Evolutionary conservation across 2,888 invertebrate genomes (phyloP).

Genomic region (Coleophora flavipennella): DNA sequence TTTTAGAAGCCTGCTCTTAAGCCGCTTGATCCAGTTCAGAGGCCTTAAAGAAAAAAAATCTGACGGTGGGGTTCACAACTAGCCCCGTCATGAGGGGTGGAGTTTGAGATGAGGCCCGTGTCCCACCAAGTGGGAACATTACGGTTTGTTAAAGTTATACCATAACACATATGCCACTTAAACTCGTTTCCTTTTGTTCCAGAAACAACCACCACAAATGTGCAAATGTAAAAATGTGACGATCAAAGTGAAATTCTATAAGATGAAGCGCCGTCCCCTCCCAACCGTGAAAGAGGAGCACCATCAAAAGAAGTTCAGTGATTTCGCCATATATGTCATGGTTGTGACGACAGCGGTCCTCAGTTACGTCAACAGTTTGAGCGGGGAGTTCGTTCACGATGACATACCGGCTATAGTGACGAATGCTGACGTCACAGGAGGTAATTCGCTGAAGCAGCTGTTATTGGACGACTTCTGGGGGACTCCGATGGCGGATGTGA

Average conservation of each 20-base stretch:
- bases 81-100: no score
- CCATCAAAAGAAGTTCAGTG: constrained; percentile 36
- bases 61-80: no score
- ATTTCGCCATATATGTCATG: constrained; percentile 74
- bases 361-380: constrained; percentile 82
- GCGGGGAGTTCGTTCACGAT: constrained; percentile 90
- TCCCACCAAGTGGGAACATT: no score
- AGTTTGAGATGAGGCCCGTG: no score
- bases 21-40: no score
- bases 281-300: constrained; percentile 54
- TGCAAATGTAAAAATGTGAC: constrained; percentile 62
- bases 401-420: constrained; percentile 88
- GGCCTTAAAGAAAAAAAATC: no score
- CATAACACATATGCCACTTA: neutral
- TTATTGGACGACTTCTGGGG: constrained; percentile 91
- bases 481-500: constrained; percentile 83
- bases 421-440: constrained; percentile 84
- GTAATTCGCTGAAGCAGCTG: constrained; percentile 75
- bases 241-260: constrained; percentile 32
- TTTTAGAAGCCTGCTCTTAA: no score
- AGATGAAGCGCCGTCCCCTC: constrained; percentile 64
- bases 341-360: constrained; percentile 78
- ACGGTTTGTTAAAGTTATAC: no score
- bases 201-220: constrained; percentile 37
- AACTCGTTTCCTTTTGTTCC: constrained; percentile 29